These are phyloP conservation scores for Sylvilagus bachmani DNA, from an alignment of 2,113 vertebrate genomes.

Conservation along the genomic window DNA sequence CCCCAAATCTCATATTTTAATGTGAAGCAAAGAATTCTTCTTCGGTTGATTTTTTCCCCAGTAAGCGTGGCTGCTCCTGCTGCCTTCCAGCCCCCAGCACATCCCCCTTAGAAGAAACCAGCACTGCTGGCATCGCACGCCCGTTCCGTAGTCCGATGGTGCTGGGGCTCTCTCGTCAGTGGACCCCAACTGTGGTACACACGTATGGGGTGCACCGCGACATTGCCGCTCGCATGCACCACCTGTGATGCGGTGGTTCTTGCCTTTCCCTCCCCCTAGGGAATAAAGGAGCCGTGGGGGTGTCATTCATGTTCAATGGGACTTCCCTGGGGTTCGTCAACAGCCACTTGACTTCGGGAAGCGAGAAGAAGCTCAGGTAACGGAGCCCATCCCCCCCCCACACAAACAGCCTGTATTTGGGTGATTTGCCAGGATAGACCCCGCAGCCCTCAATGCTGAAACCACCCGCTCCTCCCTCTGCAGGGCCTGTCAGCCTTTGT, in stretches of 20 bases:
- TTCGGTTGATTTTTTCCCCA: slow-evolving; percentile 1
- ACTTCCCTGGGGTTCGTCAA: slow-evolving; percentile 99
- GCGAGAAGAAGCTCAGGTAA: slow-evolving; percentile 98
- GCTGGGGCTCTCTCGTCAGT: no score
- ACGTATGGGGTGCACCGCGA: no score
- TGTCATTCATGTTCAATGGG: slow-evolving; percentile 99
- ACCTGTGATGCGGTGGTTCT: background rate
- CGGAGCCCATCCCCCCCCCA: rapidly evolving
- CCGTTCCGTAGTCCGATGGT: no score
- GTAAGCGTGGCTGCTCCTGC: no score
- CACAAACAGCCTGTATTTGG: background rate
- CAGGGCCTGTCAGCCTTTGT: background rate
- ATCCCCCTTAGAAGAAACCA: no score
- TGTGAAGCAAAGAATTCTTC: background rate
- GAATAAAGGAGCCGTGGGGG: slow-evolving; percentile 98
- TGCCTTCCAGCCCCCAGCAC: no score
- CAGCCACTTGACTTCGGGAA: slow-evolving; percentile 98
- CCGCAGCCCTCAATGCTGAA: background rate
- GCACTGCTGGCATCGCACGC: no score
- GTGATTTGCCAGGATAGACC: background rate
- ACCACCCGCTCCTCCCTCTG: background rate
- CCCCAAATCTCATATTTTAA: background rate
- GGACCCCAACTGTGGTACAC: no score
- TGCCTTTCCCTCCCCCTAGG: slow-evolving; percentile 82
- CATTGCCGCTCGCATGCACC: no score